A percentile compares a stretch with the other conserved stretches of the same genome.
These are phyloP conservation scores for Tetheella fluctuosa DNA, from an alignment of 2,888 invertebrate genomes.

Conservation along the genomic window DNA sequence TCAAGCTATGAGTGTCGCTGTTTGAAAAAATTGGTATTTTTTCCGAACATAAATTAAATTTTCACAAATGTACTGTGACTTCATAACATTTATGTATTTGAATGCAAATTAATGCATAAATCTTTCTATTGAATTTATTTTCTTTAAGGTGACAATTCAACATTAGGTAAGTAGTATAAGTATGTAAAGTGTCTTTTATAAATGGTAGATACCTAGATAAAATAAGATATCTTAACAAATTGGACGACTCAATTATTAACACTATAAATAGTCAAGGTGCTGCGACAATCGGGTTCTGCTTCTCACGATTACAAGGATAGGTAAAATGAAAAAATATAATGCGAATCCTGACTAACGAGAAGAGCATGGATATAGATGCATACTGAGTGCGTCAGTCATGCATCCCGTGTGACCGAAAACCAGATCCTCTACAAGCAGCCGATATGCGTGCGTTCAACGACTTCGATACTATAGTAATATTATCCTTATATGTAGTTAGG, in stretches of 20 bases:
- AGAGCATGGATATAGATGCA: constrained; percentile 49
- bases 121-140: no score
- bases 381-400: constrained; percentile 52
- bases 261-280: constrained; percentile 26
- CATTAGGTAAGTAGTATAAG: no score
- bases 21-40: no score
- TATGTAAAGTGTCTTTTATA: no score
- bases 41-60: no score
- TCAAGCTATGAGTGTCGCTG: no score
- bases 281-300: constrained; percentile 62
- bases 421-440: constrained; percentile 31
- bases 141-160: no score
- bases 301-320: constrained; percentile 73
- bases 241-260: constrained; percentile 36
- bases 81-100: no score
- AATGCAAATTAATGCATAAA: no score
- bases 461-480: constrained; percentile 34
- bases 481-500: constrained; percentile 4
- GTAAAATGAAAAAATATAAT: constrained; percentile 64
- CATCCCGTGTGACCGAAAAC: constrained; percentile 69
- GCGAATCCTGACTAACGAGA: constrained; percentile 61
- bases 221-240: constrained; percentile 47
- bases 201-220: constrained; percentile 31
- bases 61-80: no score
- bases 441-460: constrained; percentile 30